Base-by-base conservation (phyloP, 2,888 invertebrate species). In the Tetanocera ferruginea region DNA sequence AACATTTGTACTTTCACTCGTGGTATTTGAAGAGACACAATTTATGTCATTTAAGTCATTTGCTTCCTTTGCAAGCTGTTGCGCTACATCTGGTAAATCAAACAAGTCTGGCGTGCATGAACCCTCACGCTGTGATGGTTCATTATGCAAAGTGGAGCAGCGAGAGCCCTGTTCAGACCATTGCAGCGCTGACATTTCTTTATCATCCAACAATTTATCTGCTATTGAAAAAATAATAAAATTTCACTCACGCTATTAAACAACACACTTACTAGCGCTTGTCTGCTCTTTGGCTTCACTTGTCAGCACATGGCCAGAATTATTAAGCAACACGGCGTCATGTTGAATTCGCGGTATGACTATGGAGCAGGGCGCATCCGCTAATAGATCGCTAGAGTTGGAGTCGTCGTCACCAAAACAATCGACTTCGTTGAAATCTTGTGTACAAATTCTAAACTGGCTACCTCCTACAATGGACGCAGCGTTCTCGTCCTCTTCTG, bases 381-480 rank as follows among this genome's bases (percentile, higher is more conserved):
- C 17, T 1, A 49, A n/a, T 3, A 51, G 51, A 64, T 78, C 81
- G 8, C 82, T 82, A 8, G 80, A 73, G 1, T 76, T 82, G 6
- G 81, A 77, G 1, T 76, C 78, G 0, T 76, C 69, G 17, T 76
- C 70, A 5, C 28, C 76, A 66, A 78, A 78, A 66, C 79, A 78
- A 51, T 81, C 62, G 8, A 55, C 80, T n/a, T 82, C 85, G 79
- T 85, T 82, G 43, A 83, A 86, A 34, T 85, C 86, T 72, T 86
- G 85, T 0, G 86, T 85, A 66, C 82, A 81, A 5, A 86, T 83
- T 4, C 83, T 83, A 76, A 86, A 83, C 51, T 84, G 82, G 28
- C 83, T 83, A 19, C 80, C 80, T 0, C 55, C 66, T 14, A 60
- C 14, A 14, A 77, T 60, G 9, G 67, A 62, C 0, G 62, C 66